These are phyloP conservation scores for Fringilla coelebs DNA, from an alignment of 2,797 vertebrate genomes.

Conservation along the genomic window DNA sequence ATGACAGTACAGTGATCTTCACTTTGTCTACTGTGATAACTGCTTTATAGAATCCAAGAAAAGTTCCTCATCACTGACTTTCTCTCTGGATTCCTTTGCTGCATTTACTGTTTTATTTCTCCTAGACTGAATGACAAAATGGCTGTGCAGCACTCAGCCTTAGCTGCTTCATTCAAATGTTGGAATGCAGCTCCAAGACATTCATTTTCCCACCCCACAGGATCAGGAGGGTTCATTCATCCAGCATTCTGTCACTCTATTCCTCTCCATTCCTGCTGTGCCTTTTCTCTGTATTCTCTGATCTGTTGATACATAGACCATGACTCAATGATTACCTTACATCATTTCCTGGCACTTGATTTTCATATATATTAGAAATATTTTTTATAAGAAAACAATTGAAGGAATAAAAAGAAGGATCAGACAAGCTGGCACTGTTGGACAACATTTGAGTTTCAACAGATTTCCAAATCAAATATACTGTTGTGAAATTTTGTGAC, in stretches of 20 bases:
- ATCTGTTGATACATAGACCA: not conserved
- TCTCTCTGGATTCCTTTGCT: not conserved
- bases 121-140: not conserved
- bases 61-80: not conserved
- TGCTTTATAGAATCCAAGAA: not conserved
- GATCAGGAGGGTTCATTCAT: not conserved
- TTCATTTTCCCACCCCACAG: not conserved
- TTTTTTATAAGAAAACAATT: not conserved
- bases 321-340: not conserved
- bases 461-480: not conserved
- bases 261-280: not conserved
- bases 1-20: not conserved
- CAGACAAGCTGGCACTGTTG: not conserved
- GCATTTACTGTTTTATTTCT: not conserved
- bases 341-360: not conserved
- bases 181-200: not conserved
- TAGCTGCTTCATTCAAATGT: not conserved
- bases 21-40: not conserved
- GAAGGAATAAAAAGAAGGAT: not conserved
- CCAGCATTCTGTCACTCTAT: not conserved
- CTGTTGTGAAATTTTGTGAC: not conserved
- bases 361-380: not conserved
- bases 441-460: not conserved
- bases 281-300: not conserved
- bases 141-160: not conserved